phyloP scores from a whole-genome alignment of 2,888 invertebrate genomes.

The Arctia plantaginis region DNA sequence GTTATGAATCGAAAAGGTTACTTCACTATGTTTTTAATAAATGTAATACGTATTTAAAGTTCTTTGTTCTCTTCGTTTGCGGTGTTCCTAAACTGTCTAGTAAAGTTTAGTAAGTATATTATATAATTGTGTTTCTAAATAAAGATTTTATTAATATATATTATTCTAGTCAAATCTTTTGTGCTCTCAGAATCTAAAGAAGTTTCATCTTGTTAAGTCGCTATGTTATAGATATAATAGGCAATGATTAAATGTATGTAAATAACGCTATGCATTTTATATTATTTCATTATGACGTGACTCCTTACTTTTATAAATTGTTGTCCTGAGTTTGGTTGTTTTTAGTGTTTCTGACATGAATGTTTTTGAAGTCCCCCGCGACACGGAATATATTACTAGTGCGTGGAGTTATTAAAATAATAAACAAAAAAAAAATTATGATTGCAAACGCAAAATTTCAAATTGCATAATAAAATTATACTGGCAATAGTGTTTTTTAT shows the following conservation, averaged over 20 bases:
- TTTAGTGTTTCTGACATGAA: too few relatives aligned
- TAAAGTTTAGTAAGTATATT: slow-evolving; percentile 29
- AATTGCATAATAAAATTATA: background rate
- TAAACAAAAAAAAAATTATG: too few relatives aligned
- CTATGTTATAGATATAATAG: slow-evolving; percentile 71
- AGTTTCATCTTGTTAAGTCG: slow-evolving; percentile 65
- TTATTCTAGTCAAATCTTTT: slow-evolving; percentile 52
- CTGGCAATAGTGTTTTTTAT: background rate
- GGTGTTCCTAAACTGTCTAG: background rate
- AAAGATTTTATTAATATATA: slow-evolving; percentile 50
- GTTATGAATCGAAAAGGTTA: background rate
- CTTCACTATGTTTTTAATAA: slow-evolving; percentile 11
- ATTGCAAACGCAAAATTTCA: too few relatives aligned
- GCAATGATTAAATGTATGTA: slow-evolving; percentile 78
- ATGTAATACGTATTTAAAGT: slow-evolving; percentile 1
- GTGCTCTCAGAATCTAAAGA: slow-evolving; percentile 52
- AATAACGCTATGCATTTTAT: slow-evolving; percentile 62
- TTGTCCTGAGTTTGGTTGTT: too few relatives aligned
- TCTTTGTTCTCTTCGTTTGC: slow-evolving; percentile 4
- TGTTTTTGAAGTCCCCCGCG: too few relatives aligned
- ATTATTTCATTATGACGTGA: slow-evolving; percentile 22
- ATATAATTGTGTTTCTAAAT: slow-evolving; percentile 44
- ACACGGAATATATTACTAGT: too few relatives aligned
- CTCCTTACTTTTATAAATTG: background rate
- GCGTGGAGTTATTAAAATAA: too few relatives aligned